Conservation (phyloP, 2,113 vertebrate genomes). For the Pithys albifrons region DNA sequence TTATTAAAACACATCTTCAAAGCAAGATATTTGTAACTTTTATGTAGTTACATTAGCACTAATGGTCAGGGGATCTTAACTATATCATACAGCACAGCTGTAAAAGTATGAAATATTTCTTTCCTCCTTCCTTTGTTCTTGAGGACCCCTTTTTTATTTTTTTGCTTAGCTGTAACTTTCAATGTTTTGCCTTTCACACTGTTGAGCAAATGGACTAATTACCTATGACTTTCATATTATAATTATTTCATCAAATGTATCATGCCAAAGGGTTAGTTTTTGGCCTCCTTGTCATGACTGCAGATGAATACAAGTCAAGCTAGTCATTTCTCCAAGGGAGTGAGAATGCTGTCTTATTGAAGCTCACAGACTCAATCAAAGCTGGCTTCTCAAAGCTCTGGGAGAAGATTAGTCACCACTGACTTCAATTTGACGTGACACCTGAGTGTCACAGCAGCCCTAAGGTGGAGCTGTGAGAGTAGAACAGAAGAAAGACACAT, state of each 20-base stretch:
- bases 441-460: background rate
- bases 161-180: background rate
- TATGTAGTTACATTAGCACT: background rate
- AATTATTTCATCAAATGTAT: conserved; percentile 3
- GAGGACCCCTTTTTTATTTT: background rate
- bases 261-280: conserved; percentile 16
- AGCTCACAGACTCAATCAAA: conserved; percentile 33
- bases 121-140: background rate
- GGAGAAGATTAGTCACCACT: conserved; percentile 1
- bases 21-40: background rate
- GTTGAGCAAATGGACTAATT: background rate
- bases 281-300: background rate
- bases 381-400: conserved; percentile 38
- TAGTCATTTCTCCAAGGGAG: conserved; percentile 16
- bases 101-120: background rate
- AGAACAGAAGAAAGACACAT: background rate
- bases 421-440: conserved; percentile 28
- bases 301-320: conserved; percentile 25
- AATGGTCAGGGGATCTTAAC: background rate
- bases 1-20: background rate
- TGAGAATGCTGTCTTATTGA: background rate
- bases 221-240: background rate
- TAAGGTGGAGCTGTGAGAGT: background rate
- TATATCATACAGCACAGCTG: background rate
- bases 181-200: background rate